A percentile compares a stretch with the other conserved stretches of the same genome.
Conservation (phyloP, 2,797 vertebrate species). For the Buceros bicornis region DNA sequence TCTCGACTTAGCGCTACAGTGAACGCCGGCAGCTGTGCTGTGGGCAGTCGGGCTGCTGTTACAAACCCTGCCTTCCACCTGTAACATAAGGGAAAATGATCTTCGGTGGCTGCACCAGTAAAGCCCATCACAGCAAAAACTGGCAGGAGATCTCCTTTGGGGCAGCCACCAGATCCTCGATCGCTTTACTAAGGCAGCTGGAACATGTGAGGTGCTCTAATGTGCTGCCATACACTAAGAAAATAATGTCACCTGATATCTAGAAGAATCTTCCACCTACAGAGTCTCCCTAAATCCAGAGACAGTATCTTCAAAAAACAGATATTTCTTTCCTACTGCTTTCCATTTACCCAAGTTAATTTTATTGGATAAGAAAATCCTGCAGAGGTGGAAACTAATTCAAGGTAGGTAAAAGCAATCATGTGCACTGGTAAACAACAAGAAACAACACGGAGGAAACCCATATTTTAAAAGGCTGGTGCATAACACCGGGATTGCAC, state of each 20-base stretch:
- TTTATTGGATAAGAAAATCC: neutral
- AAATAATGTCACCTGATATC: neutral
- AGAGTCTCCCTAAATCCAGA: neutral
- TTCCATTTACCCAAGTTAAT: neutral
- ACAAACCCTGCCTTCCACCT: neutral
- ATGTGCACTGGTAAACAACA: constrained; percentile 8
- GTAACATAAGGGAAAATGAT: neutral
- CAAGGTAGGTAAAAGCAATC: constrained; percentile 28
- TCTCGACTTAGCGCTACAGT: neutral
- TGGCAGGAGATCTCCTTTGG: neutral
- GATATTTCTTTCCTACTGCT: neutral
- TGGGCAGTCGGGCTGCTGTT: neutral
- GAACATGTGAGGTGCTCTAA: neutral
- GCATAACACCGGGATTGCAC: neutral
- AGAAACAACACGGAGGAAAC: neutral
- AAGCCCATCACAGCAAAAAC: neutral
- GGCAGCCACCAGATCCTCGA: rapidly evolving
- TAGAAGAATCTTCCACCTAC: neutral
- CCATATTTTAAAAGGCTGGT: neutral
- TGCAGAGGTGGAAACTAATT: constrained; percentile 27
- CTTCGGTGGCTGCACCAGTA: neutral
- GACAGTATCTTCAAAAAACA: neutral
- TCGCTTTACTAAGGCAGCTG: neutral
- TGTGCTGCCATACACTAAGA: neutral
- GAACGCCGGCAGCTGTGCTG: neutral